Percentiles rank a stretch among this genome's conserved stretches.
Evolutionary conservation across 2,797 vertebrate species (phyloP).

Genomic region (Acridotheres tristis): DNA sequence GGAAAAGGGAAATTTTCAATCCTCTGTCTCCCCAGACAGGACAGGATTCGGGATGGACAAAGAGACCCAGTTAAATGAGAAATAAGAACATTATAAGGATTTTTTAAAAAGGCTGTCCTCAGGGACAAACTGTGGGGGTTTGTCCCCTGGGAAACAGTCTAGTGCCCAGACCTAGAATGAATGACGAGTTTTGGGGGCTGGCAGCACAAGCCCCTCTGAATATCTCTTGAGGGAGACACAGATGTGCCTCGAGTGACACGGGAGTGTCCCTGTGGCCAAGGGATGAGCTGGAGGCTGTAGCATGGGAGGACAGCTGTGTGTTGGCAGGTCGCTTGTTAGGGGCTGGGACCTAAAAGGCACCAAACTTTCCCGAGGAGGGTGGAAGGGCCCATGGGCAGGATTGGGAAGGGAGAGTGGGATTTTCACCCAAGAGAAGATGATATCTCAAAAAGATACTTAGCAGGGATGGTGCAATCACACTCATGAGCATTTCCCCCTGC

Average conservation of each 20-base stretch:
- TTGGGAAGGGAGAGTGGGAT: not conserved
- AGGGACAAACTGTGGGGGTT: not conserved
- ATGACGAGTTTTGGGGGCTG: not conserved
- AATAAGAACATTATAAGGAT: not conserved
- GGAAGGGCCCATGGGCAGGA: not conserved
- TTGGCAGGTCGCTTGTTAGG: not conserved
- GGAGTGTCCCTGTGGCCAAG: rapidly evolving
- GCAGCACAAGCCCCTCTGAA: not conserved
- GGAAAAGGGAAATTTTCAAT: not conserved
- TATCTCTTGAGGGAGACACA: not conserved
- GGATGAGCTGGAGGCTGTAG: not conserved
- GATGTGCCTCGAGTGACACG: not conserved
- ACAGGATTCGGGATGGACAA: not conserved
- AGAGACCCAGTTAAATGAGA: rapidly evolving
- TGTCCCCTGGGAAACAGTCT: not conserved
- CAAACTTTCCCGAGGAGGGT: not conserved
- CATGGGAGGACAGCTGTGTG: not conserved
- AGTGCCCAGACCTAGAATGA: not conserved
- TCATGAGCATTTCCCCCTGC: not conserved
- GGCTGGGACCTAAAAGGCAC: not conserved
- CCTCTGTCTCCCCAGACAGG: not conserved
- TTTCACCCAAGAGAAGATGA: rapidly evolving
- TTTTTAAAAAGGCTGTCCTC: not conserved
- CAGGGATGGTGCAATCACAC: rapidly evolving
- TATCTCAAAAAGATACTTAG: not conserved